phyloP scores from a whole-genome alignment of 53 echinoderm and acorn worm genomes.

The Crossaster papposus region DNA sequence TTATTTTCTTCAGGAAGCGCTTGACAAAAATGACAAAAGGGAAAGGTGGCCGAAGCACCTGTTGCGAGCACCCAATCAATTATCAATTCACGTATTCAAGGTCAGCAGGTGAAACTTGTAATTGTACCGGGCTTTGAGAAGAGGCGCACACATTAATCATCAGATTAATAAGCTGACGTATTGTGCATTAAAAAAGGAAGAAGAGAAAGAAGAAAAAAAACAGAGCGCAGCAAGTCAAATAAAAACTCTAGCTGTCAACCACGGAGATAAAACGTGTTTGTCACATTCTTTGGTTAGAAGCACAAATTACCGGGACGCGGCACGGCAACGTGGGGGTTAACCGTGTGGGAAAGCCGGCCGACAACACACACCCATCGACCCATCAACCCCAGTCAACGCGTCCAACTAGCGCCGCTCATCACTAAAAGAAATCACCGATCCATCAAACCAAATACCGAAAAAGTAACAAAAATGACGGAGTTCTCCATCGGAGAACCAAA shows the following conservation, averaged over 20 bases:
- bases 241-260: background rate
- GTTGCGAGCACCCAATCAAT: background rate
- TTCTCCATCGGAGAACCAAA: background rate
- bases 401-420: background rate
- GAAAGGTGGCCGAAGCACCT: slow-evolving; percentile 6
- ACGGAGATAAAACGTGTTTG: background rate
- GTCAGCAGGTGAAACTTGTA: slow-evolving; percentile 9
- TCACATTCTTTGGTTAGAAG: background rate
- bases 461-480: background rate
- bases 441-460: background rate
- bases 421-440: background rate
- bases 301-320: background rate
- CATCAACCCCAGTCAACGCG: background rate
- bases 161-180: background rate
- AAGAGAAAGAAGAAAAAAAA: background rate
- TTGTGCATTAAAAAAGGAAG: background rate
- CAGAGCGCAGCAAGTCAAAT: background rate
- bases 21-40: background rate
- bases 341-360: background rate
- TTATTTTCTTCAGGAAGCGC: background rate
- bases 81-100: slow-evolving; percentile 5
- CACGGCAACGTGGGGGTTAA: background rate
- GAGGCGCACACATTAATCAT: background rate
- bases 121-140: background rate
- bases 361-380: background rate